phyloP scores from a whole-genome alignment of 2,113 vertebrate genomes.

The Ophiodon elongatus region DNA sequence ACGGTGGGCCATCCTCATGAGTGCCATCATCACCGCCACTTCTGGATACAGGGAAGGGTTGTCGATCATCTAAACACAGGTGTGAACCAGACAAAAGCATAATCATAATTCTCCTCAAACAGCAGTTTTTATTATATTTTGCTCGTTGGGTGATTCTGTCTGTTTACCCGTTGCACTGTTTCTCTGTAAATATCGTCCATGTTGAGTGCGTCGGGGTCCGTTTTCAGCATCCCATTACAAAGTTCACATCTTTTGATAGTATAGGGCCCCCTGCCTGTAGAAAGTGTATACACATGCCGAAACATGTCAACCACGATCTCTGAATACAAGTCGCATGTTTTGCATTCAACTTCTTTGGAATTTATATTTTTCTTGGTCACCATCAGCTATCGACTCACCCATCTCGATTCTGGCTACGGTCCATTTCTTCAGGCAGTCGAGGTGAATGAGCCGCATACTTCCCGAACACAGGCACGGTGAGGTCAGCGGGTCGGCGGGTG shows the following conservation, averaged over 20 bases:
- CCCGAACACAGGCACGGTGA: slow-evolving; percentile 86
- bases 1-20: no score
- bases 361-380: neutral
- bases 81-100: neutral
- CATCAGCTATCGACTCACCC: neutral
- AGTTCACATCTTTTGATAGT: neutral
- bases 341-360: neutral
- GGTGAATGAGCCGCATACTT: neutral
- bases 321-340: neutral
- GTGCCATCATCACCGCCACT: no score
- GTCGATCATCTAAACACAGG: neutral
- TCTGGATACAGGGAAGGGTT: neutral
- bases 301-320: neutral
- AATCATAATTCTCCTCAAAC: neutral
- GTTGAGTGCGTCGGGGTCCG: neutral
- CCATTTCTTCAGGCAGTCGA: neutral
- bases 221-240: neutral
- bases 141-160: neutral
- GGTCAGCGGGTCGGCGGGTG: slow-evolving; percentile 85
- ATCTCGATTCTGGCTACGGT: neutral
- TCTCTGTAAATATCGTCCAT: neutral
- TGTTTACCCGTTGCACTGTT: neutral
- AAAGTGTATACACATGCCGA: neutral
- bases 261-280: neutral
- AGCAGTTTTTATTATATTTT: neutral